These are phyloP conservation scores for Noctua pronuba DNA, from an alignment of 2,888 invertebrate species.

Conservation along the genomic window DNA sequence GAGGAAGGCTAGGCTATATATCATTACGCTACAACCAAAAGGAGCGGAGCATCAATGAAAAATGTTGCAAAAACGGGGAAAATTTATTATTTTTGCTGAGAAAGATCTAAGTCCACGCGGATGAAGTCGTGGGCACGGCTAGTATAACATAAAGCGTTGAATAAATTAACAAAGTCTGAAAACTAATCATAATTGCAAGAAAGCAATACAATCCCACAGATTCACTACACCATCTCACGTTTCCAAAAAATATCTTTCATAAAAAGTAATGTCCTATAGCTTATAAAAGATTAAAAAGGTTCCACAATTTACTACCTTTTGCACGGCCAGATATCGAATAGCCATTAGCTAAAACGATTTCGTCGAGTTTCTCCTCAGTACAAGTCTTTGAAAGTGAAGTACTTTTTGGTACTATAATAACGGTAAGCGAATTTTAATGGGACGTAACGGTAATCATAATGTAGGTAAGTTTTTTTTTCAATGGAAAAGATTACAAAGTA, in stretches of 20 bases:
- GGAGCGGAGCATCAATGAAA: no score
- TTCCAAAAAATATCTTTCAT: slow-evolving; percentile 39
- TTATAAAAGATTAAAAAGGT: slow-evolving; percentile 56
- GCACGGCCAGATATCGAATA: slow-evolving; percentile 51
- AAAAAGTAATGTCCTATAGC: slow-evolving; percentile 35
- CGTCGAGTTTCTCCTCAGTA: slow-evolving; percentile 43
- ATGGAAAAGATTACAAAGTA: background rate
- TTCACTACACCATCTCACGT: slow-evolving; percentile 9
- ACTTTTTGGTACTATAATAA: slow-evolving; percentile 37
- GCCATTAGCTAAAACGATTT: slow-evolving; percentile 55
- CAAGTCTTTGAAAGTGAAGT: slow-evolving; percentile 13
- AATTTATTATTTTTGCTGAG: no score
- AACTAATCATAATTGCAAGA: background rate
- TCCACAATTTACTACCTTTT: slow-evolving; percentile 47
- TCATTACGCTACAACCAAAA: no score
- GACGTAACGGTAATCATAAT: slow-evolving; percentile 35
- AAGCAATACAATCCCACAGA: background rate
- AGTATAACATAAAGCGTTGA: background rate
- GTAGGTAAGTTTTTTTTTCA: background rate
- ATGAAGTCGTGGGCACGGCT: no score
- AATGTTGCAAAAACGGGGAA: no score
- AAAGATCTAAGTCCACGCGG: no score
- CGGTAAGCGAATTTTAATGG: slow-evolving; percentile 67
- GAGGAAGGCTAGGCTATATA: no score
- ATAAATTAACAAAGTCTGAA: background rate